Base-by-base conservation (phyloP, 2,888 invertebrate genomes). In the Homarus gammarus region DNA sequence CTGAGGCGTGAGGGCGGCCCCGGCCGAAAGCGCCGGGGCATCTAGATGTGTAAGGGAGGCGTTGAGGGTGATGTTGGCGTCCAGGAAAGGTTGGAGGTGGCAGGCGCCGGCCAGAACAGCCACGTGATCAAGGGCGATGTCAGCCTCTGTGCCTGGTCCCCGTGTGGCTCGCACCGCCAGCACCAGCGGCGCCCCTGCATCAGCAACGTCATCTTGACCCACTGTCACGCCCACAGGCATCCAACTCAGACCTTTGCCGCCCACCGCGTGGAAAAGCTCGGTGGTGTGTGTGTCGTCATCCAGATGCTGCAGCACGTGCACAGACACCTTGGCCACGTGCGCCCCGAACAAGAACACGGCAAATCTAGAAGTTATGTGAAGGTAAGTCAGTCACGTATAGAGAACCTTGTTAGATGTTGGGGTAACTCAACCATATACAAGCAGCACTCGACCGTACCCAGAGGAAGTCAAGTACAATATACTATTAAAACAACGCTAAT, bases 71-170 rank as follows among this genome's bases (percentile, higher is more conserved):
- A 87, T n/a, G 51, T 75, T 44, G 44, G 85, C n/a, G 36, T 73
- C 70, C 18, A 75, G 68, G 61, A 38, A 27, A n/a, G 83, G 78
- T 61, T 83, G 51, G 72, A 40, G 70, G 73, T 68, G 85, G 40
- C 91, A 91, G 22, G 84, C 22, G 0, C 91, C 91, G 2, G 83
- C 40, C 40, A 78, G 27, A 77, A 91, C n/a, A 22, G 72, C 44
- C 5, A 91, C 51, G 81, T 89, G 86, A 70, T 91, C 91, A 1
- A 91, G 84, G 18, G 91, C 89, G 33, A 91, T 91, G 84, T 91
- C 91, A 1, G 78, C 91, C 81, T 91, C 91, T 5, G 84, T 64
- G 10, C 91, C 91, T 10, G 77, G 38, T 3, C 91, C 91, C 38
- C 89, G 82, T 0, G 61, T 72, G 10, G 91, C 89, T 44, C 91